Conservation (phyloP, 2,113 vertebrate genomes). For the Prietella phreatophila region DNA sequence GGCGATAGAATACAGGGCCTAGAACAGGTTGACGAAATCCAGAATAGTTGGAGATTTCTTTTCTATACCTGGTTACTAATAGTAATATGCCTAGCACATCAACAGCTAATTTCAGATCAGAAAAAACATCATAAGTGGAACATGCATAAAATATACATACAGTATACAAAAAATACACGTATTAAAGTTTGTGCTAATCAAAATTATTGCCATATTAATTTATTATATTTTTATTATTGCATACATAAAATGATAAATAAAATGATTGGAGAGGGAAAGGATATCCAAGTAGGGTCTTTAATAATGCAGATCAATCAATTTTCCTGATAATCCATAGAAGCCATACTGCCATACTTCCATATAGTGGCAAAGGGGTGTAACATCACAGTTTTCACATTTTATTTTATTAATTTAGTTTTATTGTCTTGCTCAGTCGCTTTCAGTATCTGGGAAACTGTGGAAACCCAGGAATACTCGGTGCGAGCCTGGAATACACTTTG, state of each 20-base stretch:
- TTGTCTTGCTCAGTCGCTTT: neutral
- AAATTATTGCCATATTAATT: neutral
- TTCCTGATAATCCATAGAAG: neutral
- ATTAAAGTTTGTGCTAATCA: neutral
- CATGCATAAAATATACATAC: neutral
- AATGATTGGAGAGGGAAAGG: neutral
- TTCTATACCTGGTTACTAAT: neutral
- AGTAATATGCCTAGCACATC: neutral
- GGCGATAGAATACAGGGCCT: neutral
- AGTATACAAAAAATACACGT: neutral
- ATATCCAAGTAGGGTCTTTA: neutral
- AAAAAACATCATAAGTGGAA: neutral
- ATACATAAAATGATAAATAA: neutral
- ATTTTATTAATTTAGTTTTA: neutral
- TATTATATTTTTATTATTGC: too few species aligned
- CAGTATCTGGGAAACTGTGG: too few species aligned
- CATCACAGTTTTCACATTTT: neutral
- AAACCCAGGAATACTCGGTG: too few species aligned
- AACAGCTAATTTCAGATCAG: neutral
- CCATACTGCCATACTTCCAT: neutral
- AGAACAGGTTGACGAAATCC: neutral
- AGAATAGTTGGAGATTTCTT: neutral
- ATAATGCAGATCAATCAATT: neutral
- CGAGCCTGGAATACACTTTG: neutral
- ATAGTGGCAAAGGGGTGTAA: neutral